These are phyloP conservation scores for Eupithecia subfuscata DNA, from an alignment of 2,888 invertebrate genomes.

Conservation along the genomic window DNA sequence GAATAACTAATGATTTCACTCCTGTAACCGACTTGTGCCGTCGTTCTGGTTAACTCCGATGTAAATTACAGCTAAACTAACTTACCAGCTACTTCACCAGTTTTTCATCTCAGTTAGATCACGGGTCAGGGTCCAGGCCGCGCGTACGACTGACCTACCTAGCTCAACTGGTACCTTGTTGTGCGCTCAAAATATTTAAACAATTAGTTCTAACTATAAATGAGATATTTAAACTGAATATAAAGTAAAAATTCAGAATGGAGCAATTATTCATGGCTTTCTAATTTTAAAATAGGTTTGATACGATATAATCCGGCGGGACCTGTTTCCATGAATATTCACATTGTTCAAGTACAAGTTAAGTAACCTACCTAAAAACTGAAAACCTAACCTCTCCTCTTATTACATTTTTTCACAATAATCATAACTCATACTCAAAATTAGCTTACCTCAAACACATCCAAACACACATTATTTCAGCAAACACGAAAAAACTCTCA, in stretches of 20 bases:
- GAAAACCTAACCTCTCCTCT: not conserved
- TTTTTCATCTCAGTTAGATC: not conserved
- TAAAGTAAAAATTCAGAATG: not conserved
- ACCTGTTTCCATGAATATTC: not conserved
- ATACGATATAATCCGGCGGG: not conserved
- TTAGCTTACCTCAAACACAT: constrained; percentile 23
- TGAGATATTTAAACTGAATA: no score
- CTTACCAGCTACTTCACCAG: not conserved
- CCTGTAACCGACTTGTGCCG: not conserved
- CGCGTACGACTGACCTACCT: not conserved
- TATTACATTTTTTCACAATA: constrained; percentile 18
- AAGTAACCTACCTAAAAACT: not conserved
- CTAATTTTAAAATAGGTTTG: not conserved
- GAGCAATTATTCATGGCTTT: not conserved
- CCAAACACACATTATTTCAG: constrained; percentile 39
- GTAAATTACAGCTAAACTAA: not conserved
- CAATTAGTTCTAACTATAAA: no score
- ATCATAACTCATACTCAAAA: constrained; percentile 37
- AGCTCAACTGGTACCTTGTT: not conserved
- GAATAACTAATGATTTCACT: not conserved
- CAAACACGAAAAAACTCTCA: constrained; percentile 45
- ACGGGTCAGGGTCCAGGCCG: not conserved
- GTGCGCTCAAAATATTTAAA: not conserved
- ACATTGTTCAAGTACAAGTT: not conserved
- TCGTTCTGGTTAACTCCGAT: not conserved